These are phyloP conservation scores for Larimichthys crocea DNA, from an alignment of 2,113 vertebrate genomes.

Conservation along the genomic window DNA sequence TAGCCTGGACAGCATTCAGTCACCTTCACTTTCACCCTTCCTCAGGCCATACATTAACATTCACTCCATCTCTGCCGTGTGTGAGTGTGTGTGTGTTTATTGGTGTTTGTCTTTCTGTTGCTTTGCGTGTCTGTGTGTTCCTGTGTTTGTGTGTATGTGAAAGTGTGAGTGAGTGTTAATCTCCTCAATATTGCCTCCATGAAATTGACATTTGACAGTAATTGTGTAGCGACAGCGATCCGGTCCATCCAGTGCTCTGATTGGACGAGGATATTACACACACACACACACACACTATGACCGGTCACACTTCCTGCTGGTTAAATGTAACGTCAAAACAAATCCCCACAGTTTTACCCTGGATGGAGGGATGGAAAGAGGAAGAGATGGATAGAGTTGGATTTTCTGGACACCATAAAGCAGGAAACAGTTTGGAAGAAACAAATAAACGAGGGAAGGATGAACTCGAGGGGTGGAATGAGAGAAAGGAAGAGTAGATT, in stretches of 20 bases:
- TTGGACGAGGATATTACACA: conserved; percentile 85
- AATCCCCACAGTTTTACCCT: conserved; percentile 78
- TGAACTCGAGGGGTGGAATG: neutral
- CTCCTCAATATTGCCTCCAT: conserved; percentile 88
- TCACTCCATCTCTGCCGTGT: conserved; percentile 31
- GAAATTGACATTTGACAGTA: conserved; percentile 97
- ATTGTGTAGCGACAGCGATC: conserved; percentile 88
- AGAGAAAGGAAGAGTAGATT: neutral
- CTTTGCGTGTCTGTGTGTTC: conserved; percentile 44
- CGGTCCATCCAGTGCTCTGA: conserved; percentile 81
- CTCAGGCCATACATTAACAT: conserved; percentile 77
- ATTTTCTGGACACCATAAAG: conserved; percentile 28
- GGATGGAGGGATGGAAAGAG: conserved; percentile 24
- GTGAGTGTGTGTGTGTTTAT: conserved; percentile 42
- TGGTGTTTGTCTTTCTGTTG: conserved; percentile 33
- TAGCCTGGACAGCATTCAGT: conserved; percentile 75
- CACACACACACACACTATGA: conserved; percentile 75
- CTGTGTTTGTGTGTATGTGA: conserved; percentile 19
- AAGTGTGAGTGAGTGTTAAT: conserved; percentile 81
- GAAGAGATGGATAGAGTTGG: neutral
- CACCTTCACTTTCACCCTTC: conserved; percentile 79
- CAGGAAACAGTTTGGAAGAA: conserved; percentile 18
- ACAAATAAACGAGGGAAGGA: neutral
- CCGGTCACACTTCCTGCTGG: conserved; percentile 67
- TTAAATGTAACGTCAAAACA: conserved; percentile 64